Conservation (phyloP, 2,797 vertebrate genomes). For the Todus mexicanus region DNA sequence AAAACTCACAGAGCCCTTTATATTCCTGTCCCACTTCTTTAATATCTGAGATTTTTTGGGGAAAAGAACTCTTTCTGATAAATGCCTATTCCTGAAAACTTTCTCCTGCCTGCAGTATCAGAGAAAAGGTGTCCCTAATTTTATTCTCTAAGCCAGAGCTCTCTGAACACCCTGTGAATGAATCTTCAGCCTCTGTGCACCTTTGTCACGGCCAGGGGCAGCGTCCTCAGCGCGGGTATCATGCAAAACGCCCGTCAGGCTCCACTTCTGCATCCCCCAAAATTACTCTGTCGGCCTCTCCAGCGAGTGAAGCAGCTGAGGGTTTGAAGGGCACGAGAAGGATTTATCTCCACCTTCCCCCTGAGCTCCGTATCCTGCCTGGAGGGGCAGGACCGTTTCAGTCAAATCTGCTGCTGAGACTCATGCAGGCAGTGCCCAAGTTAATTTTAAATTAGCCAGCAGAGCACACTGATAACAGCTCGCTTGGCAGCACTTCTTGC, state of each 20-base stretch:
- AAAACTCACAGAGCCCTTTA: not conserved
- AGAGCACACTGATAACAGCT: slow-evolving; percentile 6
- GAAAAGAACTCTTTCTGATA: not conserved
- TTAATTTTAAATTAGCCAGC: slow-evolving; percentile 49
- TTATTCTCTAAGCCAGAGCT: not conserved
- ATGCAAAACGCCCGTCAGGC: not conserved
- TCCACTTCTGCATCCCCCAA: not conserved
- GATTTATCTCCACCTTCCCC: not conserved
- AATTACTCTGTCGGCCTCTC: not conserved
- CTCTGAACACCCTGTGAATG: not conserved
- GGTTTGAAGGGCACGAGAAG: not conserved
- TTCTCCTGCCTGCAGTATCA: not conserved
- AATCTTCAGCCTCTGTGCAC: not conserved
- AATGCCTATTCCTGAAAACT: not conserved
- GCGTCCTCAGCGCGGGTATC: rapidly evolving
- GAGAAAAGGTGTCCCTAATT: not conserved
- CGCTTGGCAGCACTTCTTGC: slow-evolving; percentile 20
- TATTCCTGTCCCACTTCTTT: not conserved
- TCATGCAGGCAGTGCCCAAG: slow-evolving; percentile 21
- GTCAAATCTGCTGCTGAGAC: not conserved
- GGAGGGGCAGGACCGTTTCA: not conserved
- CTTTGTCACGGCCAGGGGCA: not conserved
- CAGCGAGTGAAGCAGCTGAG: not conserved
- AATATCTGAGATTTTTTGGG: rapidly evolving
- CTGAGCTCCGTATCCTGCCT: not conserved